Conservation (phyloP, 2,888 invertebrate genomes). For the Sesia bembeciformis region DNA sequence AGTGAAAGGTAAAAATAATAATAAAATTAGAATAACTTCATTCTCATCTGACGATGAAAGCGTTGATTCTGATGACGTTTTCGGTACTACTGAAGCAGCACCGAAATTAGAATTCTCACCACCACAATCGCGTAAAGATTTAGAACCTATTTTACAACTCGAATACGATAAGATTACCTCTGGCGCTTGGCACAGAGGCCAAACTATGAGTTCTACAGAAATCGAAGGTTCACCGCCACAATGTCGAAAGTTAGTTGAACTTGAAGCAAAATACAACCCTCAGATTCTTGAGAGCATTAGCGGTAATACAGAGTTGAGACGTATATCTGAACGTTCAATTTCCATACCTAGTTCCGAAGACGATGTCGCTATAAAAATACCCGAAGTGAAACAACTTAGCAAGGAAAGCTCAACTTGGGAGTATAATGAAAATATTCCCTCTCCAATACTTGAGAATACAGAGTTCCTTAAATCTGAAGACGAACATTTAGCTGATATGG, state of each 20-base stretch:
- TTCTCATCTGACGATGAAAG: slow-evolving; percentile 86
- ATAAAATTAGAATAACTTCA: slow-evolving; percentile 83
- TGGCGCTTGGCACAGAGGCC: slow-evolving; percentile 79
- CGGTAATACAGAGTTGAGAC: slow-evolving; percentile 78
- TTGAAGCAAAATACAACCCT: slow-evolving; percentile 78
- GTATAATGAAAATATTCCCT: slow-evolving; percentile 78
- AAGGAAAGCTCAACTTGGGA: slow-evolving; percentile 76
- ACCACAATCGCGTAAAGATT: slow-evolving; percentile 83
- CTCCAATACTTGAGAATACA: slow-evolving; percentile 76
- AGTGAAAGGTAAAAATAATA: slow-evolving; percentile 77
- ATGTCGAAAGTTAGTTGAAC: slow-evolving; percentile 77
- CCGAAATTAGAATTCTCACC: slow-evolving; percentile 84
- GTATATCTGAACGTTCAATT: slow-evolving; percentile 83
- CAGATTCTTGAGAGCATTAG: slow-evolving; percentile 77
- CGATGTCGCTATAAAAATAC: slow-evolving; percentile 76
- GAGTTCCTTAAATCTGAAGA: slow-evolving; percentile 77
- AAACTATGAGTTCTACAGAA: slow-evolving; percentile 85
- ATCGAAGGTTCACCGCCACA: slow-evolving; percentile 85
- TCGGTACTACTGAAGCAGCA: slow-evolving; percentile 83
- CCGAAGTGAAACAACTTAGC: slow-evolving; percentile 63
- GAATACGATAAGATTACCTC: slow-evolving; percentile 82
- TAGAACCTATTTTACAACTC: slow-evolving; percentile 81
- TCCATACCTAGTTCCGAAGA: slow-evolving; percentile 85
- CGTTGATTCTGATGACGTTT: slow-evolving; percentile 84
- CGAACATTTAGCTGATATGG: slow-evolving; percentile 70